Conservation (phyloP, 2,888 invertebrate genomes). For the Geotrupes spiniger region DNA sequence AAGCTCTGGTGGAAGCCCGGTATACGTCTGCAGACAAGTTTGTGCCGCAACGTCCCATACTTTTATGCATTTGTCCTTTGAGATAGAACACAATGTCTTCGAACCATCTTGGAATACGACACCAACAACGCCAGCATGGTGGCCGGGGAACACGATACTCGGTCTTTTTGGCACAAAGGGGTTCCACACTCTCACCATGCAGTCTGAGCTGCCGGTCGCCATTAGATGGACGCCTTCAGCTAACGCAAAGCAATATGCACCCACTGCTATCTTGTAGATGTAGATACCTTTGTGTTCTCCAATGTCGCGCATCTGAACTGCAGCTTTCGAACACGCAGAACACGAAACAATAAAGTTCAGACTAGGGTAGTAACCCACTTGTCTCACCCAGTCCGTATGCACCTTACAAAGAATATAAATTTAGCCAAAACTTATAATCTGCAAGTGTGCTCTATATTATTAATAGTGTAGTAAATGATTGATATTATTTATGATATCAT, state of each 20-base stretch:
- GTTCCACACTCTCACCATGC: slow-evolving; percentile 71
- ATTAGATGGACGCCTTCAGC: slow-evolving; percentile 59
- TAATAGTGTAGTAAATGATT: too few relatives aligned
- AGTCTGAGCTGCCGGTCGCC: slow-evolving; percentile 75
- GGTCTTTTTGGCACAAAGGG: slow-evolving; percentile 71
- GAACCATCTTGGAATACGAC: slow-evolving; percentile 66
- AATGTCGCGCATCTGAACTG: slow-evolving; percentile 63
- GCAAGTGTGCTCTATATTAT: too few relatives aligned
- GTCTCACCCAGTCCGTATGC: slow-evolving; percentile 68
- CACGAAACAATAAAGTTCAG: slow-evolving; percentile 68
- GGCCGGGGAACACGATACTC: slow-evolving; percentile 63
- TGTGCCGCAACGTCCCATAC: slow-evolving; percentile 74
- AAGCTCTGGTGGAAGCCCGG: slow-evolving; percentile 61
- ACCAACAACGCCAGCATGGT: slow-evolving; percentile 65
- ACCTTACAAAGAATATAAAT: too few relatives aligned
- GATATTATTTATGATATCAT: too few relatives aligned
- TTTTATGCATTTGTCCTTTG: slow-evolving; percentile 69
- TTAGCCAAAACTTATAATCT: too few relatives aligned
- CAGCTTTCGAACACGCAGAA: slow-evolving; percentile 43
- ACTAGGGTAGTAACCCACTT: slow-evolving; percentile 65
- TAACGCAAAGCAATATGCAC: slow-evolving; percentile 62
- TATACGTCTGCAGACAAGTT: slow-evolving; percentile 67
- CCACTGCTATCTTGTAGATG: slow-evolving; percentile 59
- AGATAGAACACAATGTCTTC: slow-evolving; percentile 67
- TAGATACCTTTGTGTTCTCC: slow-evolving; percentile 56